Percentiles rank a stretch among this genome's conserved stretches.
Conservation (phyloP, 2,113 vertebrate species). For the Crotophaga sulcirostris region DNA sequence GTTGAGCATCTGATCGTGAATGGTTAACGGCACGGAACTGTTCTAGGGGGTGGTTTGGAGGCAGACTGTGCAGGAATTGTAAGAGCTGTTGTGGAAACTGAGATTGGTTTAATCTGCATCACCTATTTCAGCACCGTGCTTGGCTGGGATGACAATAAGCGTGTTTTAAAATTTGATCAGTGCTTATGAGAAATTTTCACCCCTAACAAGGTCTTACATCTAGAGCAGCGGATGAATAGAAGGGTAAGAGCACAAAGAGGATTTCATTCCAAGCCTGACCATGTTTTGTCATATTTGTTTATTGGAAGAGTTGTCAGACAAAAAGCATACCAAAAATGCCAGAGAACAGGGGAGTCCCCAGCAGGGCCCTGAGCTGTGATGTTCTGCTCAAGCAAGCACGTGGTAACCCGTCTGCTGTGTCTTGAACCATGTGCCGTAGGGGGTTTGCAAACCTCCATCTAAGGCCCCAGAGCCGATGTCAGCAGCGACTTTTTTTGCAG, state of each 20-base stretch:
- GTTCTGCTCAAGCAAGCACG: neutral
- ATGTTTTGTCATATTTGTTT: neutral
- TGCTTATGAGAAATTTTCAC: neutral
- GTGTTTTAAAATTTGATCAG: neutral
- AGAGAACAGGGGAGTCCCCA: neutral
- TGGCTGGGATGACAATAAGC: neutral
- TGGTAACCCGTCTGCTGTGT: fast-evolving
- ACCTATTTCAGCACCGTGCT: fast-evolving
- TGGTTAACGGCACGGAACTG: fast-evolving
- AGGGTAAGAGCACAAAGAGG: neutral
- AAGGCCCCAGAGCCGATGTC: fast-evolving
- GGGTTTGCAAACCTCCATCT: fast-evolving
- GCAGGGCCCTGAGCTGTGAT: neutral
- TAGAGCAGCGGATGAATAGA: neutral
- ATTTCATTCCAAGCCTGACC: neutral
- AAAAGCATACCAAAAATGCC: neutral
- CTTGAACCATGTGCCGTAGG: fast-evolving
- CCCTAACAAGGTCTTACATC: neutral
- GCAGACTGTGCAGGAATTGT: fast-evolving
- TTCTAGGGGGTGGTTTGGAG: fast-evolving
- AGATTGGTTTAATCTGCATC: neutral
- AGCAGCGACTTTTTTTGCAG: neutral
- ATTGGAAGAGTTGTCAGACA: neutral
- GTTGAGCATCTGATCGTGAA: neutral
- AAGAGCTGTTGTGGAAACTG: neutral